A percentile compares a stretch with the other conserved stretches of the same genome.
Conservation (phyloP, 1,140 invertebrate species). For the Zaprionus africanus region DNA sequence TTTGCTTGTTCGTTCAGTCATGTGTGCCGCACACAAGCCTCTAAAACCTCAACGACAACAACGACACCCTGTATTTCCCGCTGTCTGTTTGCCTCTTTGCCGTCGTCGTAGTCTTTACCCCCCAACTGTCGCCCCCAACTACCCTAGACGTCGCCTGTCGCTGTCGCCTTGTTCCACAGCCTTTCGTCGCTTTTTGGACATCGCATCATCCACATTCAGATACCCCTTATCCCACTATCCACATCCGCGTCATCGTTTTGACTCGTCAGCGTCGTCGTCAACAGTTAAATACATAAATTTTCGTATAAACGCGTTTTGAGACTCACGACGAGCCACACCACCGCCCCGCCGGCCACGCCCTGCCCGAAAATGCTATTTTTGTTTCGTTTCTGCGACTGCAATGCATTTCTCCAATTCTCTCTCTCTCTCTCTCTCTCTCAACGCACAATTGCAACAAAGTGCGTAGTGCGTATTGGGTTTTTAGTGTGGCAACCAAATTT, state of each 20-base stretch:
- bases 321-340: slow-evolving; percentile 41
- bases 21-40: slow-evolving; percentile 56
- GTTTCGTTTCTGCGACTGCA: slow-evolving; percentile 26
- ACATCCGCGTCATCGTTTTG: slow-evolving; percentile 72
- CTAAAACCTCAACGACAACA: slow-evolving; percentile 20
- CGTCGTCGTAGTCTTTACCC: neutral
- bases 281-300: slow-evolving; percentile 82
- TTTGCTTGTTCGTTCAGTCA: slow-evolving; percentile 76
- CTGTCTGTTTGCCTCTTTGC: slow-evolving; percentile 69
- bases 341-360: too few species aligned
- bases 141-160: neutral
- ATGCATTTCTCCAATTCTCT: neutral
- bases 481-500: slow-evolving; percentile 37
- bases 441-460: slow-evolving; percentile 40
- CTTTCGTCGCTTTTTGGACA: slow-evolving; percentile 74
- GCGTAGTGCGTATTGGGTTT: slow-evolving; percentile 24
- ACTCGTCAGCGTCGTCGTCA: slow-evolving; percentile 78
- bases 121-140: neutral
- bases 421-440: too few species aligned
- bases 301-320: slow-evolving; percentile 81
- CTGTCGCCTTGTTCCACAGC: slow-evolving; percentile 61
- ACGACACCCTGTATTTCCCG: slow-evolving; percentile 25
- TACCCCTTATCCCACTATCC: slow-evolving; percentile 34
- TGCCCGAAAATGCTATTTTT: slow-evolving; percentile 36
- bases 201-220: slow-evolving; percentile 6